phyloP scores from a whole-genome alignment of 1,140 invertebrate genomes.

The Eufriesea mexicana region DNA sequence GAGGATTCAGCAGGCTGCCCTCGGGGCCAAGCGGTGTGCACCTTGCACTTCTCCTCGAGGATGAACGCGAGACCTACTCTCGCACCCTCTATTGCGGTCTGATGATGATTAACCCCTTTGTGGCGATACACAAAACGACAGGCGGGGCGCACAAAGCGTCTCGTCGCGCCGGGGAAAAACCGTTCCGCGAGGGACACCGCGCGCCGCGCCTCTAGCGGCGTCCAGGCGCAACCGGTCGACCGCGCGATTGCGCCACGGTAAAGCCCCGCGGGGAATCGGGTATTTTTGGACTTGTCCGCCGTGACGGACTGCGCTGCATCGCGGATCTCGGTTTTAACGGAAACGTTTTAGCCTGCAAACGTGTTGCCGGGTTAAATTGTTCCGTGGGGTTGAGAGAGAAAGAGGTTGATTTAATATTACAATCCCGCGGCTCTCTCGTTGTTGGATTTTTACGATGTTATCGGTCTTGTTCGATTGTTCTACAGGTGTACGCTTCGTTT shows the following conservation, averaged over 20 bases:
- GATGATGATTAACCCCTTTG: constrained; percentile 60
- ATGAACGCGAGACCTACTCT: constrained; percentile 43
- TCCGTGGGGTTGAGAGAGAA: not conserved
- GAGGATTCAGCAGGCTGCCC: too few species aligned
- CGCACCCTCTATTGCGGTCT: constrained; percentile 40
- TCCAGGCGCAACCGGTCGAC: not conserved
- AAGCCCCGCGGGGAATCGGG: not conserved
- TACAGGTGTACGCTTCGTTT: too few species aligned
- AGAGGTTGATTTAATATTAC: constrained; percentile 14
- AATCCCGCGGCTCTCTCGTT: not conserved
- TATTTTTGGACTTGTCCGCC: constrained; percentile 28
- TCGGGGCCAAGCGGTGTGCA: constrained; percentile 23
- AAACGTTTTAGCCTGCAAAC: not conserved
- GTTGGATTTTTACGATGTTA: not conserved
- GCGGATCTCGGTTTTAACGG: not conserved
- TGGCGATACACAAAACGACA: constrained; percentile 14
- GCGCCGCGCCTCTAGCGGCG: not conserved
- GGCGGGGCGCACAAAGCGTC: constrained; percentile 23
- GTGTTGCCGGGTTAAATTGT: constrained; percentile 5
- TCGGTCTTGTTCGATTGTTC: not conserved
- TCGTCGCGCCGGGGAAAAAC: not conserved
- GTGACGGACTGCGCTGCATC: constrained; percentile 1
- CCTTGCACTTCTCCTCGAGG: constrained; percentile 32
- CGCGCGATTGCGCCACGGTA: not conserved
- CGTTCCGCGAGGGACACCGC: not conserved